Conservation (phyloP, 2,888 invertebrate genomes). For the Caenorhabditis macrosperma region DNA sequence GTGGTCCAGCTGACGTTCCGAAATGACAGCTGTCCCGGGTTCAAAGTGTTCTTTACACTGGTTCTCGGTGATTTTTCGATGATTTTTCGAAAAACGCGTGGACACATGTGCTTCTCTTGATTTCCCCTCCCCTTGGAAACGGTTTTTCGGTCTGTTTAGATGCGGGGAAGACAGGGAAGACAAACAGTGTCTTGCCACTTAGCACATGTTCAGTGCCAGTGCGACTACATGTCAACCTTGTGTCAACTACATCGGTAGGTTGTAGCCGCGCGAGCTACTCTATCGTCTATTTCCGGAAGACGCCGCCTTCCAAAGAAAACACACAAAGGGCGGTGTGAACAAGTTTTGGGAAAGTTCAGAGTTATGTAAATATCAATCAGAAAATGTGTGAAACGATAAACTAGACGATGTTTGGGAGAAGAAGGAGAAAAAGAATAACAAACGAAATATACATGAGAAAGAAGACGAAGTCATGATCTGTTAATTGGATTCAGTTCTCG, state of each 20-base stretch:
- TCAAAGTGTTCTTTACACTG: background rate
- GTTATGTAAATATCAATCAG: too few relatives aligned
- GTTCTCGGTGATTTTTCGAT: too few relatives aligned
- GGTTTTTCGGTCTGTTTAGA: background rate
- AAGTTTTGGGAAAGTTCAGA: too few relatives aligned
- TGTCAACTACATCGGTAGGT: slow-evolving; percentile 40
- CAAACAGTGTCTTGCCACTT: slow-evolving; percentile 23
- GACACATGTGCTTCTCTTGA: too few relatives aligned
- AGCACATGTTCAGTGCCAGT: slow-evolving; percentile 26
- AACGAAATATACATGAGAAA: too few relatives aligned
- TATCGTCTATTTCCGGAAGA: background rate
- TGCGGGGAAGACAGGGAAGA: too few relatives aligned
- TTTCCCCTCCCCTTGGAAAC: background rate
- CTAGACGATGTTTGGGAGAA: too few relatives aligned
- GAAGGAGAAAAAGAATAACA: too few relatives aligned
- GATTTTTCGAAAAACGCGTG: too few relatives aligned
- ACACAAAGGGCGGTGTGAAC: background rate
- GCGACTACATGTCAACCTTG: slow-evolving; percentile 5
- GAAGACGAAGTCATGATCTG: too few relatives aligned
- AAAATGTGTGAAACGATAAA: too few relatives aligned
- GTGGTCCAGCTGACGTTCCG: background rate
- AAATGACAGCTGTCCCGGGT: background rate
- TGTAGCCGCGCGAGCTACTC: slow-evolving; percentile 22
- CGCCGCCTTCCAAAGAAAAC: background rate
- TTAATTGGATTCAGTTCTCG: too few relatives aligned